Percentiles rank a stretch among this genome's conserved stretches.
Evolutionary conservation across 2,888 invertebrate genomes (phyloP).

Genomic region (Philereme vetulata): DNA sequence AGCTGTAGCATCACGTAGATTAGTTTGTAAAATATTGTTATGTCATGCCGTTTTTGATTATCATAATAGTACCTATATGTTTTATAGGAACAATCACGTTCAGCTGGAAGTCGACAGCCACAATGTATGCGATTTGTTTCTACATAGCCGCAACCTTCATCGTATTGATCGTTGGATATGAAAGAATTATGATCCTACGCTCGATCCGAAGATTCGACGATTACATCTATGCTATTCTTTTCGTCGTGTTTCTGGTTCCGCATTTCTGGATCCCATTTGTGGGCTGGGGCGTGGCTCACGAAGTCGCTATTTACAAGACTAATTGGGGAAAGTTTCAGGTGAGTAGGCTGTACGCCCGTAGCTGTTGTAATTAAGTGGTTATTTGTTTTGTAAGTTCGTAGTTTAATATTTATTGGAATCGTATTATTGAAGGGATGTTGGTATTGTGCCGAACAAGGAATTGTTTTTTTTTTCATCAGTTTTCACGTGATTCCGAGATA

Average conservation of each 20-base stretch:
- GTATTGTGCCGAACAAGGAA: no score
- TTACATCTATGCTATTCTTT: slow-evolving; percentile 87
- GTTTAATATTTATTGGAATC: slow-evolving; percentile 39
- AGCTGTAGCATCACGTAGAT: no score
- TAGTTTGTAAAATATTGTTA: background rate
- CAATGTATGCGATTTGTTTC: slow-evolving; percentile 86
- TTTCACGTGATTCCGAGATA: no score
- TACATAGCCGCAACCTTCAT: slow-evolving; percentile 83
- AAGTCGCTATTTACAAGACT: slow-evolving; percentile 88
- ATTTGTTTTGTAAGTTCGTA: slow-evolving; percentile 20
- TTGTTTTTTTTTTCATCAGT: no score
- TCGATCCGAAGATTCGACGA: slow-evolving; percentile 87
- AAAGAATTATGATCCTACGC: slow-evolving; percentile 84
- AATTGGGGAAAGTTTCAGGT: slow-evolving; percentile 88
- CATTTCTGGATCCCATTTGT: slow-evolving; percentile 89
- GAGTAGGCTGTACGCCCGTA: slow-evolving; percentile 31
- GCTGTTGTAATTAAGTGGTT: slow-evolving; percentile 22
- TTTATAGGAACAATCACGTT: slow-evolving; percentile 83
- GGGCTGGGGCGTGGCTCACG: slow-evolving; percentile 87
- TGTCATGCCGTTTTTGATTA: no score
- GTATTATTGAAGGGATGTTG: no score
- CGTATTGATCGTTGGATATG: slow-evolving; percentile 85
- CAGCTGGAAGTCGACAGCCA: slow-evolving; percentile 85
- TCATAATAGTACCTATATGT: background rate
- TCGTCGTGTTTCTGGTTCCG: slow-evolving; percentile 86